Conservation (phyloP, 2,113 vertebrate species). For the Bambusicola thoracicus region DNA sequence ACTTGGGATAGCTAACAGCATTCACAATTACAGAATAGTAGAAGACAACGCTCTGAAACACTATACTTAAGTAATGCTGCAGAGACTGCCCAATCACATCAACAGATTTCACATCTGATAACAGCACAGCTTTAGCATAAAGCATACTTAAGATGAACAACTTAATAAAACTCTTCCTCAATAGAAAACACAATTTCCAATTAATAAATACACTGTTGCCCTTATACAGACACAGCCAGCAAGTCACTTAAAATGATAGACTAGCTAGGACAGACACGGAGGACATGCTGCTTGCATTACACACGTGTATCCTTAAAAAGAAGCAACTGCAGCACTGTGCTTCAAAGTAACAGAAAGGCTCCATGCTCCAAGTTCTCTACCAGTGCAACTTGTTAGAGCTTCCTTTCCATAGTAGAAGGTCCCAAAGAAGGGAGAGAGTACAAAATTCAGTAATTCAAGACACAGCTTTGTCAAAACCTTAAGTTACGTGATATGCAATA, state of each 20-base stretch:
- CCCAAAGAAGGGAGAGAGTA: neutral
- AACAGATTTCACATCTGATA: neutral
- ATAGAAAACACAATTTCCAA: neutral
- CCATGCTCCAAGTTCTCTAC: rapidly evolving
- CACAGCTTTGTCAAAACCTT: neutral
- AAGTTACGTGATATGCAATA: neutral
- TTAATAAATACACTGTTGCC: neutral
- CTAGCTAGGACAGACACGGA: neutral
- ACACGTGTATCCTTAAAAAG: neutral
- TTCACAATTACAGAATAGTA: neutral
- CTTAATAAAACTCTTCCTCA: neutral
- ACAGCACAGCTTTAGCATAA: neutral
- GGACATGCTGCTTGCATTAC: neutral
- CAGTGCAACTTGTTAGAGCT: neutral
- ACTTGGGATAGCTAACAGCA: neutral
- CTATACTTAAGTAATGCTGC: neutral
- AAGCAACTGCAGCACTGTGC: neutral
- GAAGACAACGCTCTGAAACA: neutral
- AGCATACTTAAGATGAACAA: neutral
- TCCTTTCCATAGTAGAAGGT: neutral
- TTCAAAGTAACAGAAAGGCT: neutral
- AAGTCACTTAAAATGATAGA: rapidly evolving
- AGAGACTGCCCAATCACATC: neutral
- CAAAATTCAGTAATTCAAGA: neutral
- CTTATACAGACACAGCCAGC: neutral